phyloP scores from a whole-genome alignment of 92 coral and sea anemone species.

The Galaxea fascicularis region DNA sequence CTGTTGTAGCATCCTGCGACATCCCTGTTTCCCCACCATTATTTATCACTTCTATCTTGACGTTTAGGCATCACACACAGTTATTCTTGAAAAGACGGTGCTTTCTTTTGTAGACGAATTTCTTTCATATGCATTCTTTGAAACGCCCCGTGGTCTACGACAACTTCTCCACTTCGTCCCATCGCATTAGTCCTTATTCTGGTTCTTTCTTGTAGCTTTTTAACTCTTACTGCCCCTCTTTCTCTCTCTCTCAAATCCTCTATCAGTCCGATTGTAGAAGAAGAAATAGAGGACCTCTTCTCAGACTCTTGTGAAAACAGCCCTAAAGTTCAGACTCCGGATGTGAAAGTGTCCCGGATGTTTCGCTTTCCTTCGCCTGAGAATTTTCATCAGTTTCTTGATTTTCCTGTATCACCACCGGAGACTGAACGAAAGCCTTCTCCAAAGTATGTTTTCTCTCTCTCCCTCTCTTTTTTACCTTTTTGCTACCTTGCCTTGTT shows the following conservation, averaged over 20 bases:
- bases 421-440: conserved; percentile 21
- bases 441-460: conserved; percentile 36
- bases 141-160: too few relatives aligned
- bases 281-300: conserved; percentile 36
- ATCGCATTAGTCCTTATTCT: too few relatives aligned
- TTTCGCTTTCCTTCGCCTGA: conserved; percentile 42
- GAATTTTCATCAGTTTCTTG: conserved; percentile 36
- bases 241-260: neutral
- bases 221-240: neutral
- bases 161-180: too few relatives aligned
- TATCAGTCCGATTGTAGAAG: conserved; percentile 62
- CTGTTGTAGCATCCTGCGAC: neutral
- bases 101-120: too few relatives aligned
- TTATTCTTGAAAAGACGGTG: too few relatives aligned
- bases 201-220: neutral
- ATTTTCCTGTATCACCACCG: conserved; percentile 9
- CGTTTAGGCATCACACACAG: too few relatives aligned
- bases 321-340: conserved; percentile 4
- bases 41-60: too few relatives aligned
- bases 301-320: conserved; percentile 46
- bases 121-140: too few relatives aligned
- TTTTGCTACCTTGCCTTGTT: neutral
- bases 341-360: conserved; percentile 23
- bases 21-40: too few relatives aligned
- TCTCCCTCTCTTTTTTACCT: neutral